Conservation (phyloP, 1,140 invertebrate genomes). For the Vanessa tameamea region DNA sequence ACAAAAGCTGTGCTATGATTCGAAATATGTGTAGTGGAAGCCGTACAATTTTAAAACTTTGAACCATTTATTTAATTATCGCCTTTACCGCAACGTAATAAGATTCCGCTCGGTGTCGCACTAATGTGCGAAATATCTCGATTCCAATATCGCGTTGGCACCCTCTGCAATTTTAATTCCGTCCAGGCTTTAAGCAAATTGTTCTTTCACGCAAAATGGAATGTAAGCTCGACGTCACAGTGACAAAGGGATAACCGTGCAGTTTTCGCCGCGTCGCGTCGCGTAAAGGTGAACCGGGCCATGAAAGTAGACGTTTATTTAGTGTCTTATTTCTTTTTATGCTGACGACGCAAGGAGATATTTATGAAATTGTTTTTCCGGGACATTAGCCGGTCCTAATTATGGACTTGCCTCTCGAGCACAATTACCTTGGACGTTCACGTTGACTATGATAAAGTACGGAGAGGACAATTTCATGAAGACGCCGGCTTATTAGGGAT, state of each 20-base stretch:
- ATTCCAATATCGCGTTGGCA: conserved; percentile 53
- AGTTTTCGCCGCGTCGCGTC: conserved; percentile 50
- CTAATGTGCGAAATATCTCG: conserved; percentile 42
- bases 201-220: conserved; percentile 66
- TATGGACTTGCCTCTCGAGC: conserved; percentile 61
- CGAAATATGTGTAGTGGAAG: conserved; percentile 43
- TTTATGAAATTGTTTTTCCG: conserved; percentile 80
- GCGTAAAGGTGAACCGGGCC: conserved; percentile 59
- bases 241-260: conserved; percentile 58
- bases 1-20: conserved; percentile 52
- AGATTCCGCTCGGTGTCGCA: conserved; percentile 33
- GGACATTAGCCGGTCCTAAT: conserved; percentile 76
- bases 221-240: conserved; percentile 49
- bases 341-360: conserved; percentile 64
- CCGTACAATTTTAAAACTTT: conserved; percentile 43
- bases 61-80: conserved; percentile 48
- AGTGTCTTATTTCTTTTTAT: conserved; percentile 78
- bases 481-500: conserved; percentile 43
- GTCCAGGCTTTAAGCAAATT: conserved; percentile 58
- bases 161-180: conserved; percentile 59
- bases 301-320: conserved; percentile 76
- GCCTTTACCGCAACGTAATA: conserved; percentile 50
- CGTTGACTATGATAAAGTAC: conserved; percentile 72
- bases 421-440: conserved; percentile 72
- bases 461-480: conserved; percentile 46